Evolutionary conservation across 2,888 invertebrate species (phyloP).

Genomic region (Stenodera caucasica): DNA sequence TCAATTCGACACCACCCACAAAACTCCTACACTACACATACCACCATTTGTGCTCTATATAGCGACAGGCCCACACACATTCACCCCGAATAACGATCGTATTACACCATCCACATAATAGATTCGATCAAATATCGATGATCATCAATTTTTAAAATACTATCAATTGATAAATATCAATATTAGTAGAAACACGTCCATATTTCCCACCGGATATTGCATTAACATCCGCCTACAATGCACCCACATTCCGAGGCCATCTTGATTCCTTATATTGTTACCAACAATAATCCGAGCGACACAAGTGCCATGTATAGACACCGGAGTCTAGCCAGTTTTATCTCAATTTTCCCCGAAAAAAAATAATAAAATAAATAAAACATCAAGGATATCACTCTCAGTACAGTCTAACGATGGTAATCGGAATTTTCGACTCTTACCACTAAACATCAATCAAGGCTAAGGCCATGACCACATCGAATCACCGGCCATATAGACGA

Average conservation of each 20-base stretch:
- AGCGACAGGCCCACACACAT: background rate
- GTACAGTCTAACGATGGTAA: too few relatives aligned
- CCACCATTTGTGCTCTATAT: background rate
- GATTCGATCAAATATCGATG: background rate
- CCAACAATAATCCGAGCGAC: background rate
- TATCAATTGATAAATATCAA: too few relatives aligned
- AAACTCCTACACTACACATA: background rate
- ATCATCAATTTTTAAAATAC: background rate
- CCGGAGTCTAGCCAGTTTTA: background rate
- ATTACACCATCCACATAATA: background rate
- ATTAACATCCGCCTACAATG: conserved; percentile 40
- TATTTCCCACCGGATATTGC: conserved; percentile 43
- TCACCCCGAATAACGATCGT: background rate
- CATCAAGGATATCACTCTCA: background rate
- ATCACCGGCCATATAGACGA: too few relatives aligned
- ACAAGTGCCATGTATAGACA: conserved; percentile 5
- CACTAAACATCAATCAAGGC: too few relatives aligned
- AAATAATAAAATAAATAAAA: background rate
- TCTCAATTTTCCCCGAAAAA: background rate
- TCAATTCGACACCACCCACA: background rate
- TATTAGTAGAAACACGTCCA: conserved; percentile 33
- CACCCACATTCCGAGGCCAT: conserved; percentile 39
- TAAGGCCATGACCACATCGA: too few relatives aligned
- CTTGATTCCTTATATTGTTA: conserved; percentile 22
- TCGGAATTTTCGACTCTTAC: too few relatives aligned